A percentile compares a stretch with the other conserved stretches of the same genome.
Evolutionary conservation across 2,113 vertebrate genomes (phyloP).

Genomic region (Entomyzon cyanotis): DNA sequence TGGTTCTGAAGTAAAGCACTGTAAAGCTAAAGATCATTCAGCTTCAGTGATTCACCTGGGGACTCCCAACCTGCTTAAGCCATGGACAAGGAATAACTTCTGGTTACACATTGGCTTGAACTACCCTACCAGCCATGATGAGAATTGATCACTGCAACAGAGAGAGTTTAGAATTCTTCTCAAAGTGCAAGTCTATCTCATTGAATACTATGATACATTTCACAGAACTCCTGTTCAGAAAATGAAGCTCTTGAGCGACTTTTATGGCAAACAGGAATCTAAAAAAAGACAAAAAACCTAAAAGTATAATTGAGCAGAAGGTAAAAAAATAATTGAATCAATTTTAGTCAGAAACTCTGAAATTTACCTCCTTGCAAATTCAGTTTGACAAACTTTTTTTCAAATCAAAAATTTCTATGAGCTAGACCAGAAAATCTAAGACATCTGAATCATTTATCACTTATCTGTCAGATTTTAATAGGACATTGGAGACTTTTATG

Average conservation of each 20-base stretch:
- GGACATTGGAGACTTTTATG: not conserved
- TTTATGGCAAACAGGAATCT: not conserved
- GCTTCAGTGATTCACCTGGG: not conserved
- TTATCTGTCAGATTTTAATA: not conserved
- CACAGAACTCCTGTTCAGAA: not conserved
- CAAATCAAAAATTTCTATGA: not conserved
- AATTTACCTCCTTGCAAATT: not conserved
- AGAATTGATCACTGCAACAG: not conserved
- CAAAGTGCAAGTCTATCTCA: not conserved
- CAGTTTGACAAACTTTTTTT: not conserved
- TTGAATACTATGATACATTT: not conserved
- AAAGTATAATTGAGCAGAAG: not conserved
- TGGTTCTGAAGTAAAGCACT: not conserved
- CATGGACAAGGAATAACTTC: not conserved
- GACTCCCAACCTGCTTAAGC: not conserved
- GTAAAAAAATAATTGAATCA: not conserved
- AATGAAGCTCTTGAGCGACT: not conserved
- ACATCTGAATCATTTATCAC: not conserved
- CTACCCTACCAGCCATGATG: rapidly evolving
- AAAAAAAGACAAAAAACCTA: not conserved
- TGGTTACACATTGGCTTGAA: not conserved
- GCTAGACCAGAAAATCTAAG: not conserved
- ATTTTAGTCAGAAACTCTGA: not conserved
- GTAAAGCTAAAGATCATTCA: not conserved
- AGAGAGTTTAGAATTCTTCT: not conserved